Evolutionary conservation across 2,797 vertebrate genomes (phyloP), one percentile per base, ranked within the genome.

Genomic region (Molossus molossus): DNA sequence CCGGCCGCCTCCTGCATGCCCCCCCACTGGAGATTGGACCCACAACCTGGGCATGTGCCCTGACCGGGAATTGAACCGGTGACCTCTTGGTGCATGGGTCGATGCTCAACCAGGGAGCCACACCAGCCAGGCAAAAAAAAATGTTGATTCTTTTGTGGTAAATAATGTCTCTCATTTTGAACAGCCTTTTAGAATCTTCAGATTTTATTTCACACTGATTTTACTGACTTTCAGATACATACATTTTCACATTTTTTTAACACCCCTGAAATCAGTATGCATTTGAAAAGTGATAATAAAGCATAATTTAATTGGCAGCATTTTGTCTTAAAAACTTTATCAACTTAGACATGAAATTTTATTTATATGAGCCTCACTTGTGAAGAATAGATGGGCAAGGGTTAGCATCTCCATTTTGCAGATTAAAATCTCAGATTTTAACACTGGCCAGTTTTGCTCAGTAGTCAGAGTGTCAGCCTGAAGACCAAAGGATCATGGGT

Each of bases 261-360:
- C 21, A 69, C 45, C 37, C 87, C 69, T 79, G 33, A 94, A 93
- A 75, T 90, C 81, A 94, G 57, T 48, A 73, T 62, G 29, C 23
- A 87, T 50, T n/a, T 73, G 60, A 72, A 95, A 90, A 86, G 65
- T 57, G 57, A 50, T 27, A 20, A n/a, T 23, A 81, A 55, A 81
- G 5, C 45, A 45, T 65, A 48, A 72, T 77, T 94, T 89, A 93
- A 50, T 76, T 60, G 53, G 27, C 50, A 73, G 45, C 11, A 87
- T 87, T 91, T 95, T 94, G 27, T 92, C 62, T 92, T 92, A 80
- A 96, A 73, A 57, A 87, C 48, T 88, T 0, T 79, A 29, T 89
- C 37, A 62, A 58, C 82, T 89, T 84, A 67, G 76, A 69, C 21
- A 20, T 58, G 67, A 33, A 79, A 40, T 50, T 76, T 18, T 91